Conservation (phyloP, 2,113 vertebrate genomes). For the Phylloscopus whistleri region DNA sequence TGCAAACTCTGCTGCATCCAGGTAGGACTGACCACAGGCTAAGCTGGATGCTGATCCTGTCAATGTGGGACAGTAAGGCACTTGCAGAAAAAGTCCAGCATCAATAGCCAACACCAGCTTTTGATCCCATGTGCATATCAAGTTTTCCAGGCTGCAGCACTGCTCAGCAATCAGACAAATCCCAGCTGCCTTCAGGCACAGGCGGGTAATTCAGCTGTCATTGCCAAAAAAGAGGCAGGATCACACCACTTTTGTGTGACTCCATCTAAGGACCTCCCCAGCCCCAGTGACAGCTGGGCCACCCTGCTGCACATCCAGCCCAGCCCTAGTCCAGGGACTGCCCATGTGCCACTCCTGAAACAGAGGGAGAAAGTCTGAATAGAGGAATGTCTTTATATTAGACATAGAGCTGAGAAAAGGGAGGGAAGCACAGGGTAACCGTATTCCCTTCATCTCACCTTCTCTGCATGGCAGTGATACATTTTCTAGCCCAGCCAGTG, state of each 20-base stretch:
- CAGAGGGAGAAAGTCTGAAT: neutral
- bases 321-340: rapidly evolving
- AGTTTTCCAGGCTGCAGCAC: neutral
- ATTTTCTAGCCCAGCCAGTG: neutral
- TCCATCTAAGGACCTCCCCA: neutral
- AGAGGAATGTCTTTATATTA: neutral
- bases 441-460: neutral
- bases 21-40: neutral
- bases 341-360: neutral
- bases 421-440: neutral
- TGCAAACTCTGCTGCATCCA: neutral
- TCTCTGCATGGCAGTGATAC: neutral
- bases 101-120: neutral
- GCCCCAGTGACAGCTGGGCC: neutral
- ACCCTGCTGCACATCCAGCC: neutral
- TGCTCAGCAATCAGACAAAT: neutral
- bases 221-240: neutral
- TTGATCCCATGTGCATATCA: neutral
- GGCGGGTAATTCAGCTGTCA: neutral
- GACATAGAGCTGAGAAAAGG: neutral
- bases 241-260: neutral
- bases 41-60: neutral
- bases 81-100: neutral
- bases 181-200: neutral
- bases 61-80: neutral